These are phyloP conservation scores for Craterocephalus amniculus DNA, from an alignment of 2,797 vertebrate species.

Conservation along the genomic window DNA sequence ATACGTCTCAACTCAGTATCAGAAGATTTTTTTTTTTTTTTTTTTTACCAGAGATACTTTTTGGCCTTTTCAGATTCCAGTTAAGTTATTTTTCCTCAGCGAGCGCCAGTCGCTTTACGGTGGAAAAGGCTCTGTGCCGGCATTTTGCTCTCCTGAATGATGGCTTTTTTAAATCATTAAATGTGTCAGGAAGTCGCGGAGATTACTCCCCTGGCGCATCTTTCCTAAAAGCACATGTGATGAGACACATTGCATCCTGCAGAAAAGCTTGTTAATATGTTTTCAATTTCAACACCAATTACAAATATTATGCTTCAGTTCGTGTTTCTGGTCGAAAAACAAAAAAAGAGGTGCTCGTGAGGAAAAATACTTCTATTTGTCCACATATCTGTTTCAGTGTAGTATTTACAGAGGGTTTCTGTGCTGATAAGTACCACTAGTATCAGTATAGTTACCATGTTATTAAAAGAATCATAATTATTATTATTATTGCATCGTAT, in stretches of 20 bases:
- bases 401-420: constrained; percentile 52
- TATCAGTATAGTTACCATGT: constrained; percentile 59
- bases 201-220: background rate
- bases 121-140: constrained; percentile 19
- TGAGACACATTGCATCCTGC: background rate
- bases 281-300: constrained; percentile 24
- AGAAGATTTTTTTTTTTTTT: constrained; percentile 2
- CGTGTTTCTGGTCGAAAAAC: background rate
- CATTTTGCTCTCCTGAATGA: constrained; percentile 28
- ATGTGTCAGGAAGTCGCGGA: constrained; percentile 1
- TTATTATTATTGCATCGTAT: constrained; percentile 65
- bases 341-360: constrained; percentile 25
- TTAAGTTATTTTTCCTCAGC: constrained; percentile 41
- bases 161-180: constrained; percentile 2
- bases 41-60: constrained; percentile 32
- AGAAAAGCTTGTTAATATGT: constrained; percentile 20
- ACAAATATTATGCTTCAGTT: constrained; percentile 11
- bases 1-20: constrained; percentile 12
- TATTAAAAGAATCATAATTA: constrained; percentile 50
- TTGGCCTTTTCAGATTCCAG: constrained; percentile 56
- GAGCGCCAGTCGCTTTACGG: constrained; percentile 35
- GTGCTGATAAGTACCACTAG: constrained; percentile 53
- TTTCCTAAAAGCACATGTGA: background rate
- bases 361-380: constrained; percentile 38
- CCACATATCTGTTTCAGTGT: constrained; percentile 43